Percentiles rank a stretch among this genome's conserved stretches.
Conservation (phyloP, 2,888 invertebrate genomes). For the Melanargia galathea region DNA sequence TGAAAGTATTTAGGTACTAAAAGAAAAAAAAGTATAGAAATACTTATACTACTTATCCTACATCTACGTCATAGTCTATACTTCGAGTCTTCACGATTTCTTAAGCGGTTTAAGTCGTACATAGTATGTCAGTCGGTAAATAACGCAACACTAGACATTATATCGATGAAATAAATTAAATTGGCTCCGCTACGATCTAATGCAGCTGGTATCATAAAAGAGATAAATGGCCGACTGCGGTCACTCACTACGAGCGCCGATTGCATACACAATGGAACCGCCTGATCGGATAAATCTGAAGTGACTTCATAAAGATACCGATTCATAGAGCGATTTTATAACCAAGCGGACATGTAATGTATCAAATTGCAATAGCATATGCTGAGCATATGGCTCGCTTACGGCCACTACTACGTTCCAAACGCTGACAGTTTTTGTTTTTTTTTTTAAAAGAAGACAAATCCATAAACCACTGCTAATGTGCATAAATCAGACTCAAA, state of each 20-base stretch:
- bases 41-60: too few relatives aligned
- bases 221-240: constrained; percentile 35
- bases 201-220: constrained; percentile 28
- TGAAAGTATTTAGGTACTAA: too few relatives aligned
- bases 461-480: too few relatives aligned
- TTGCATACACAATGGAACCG: constrained; percentile 49
- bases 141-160: constrained; percentile 10
- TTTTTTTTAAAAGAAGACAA: too few relatives aligned
- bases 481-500: too few relatives aligned
- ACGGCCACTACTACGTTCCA: not conserved
- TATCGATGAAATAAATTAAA: constrained; percentile 15
- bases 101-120: not conserved
- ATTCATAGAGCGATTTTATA: constrained; percentile 31
- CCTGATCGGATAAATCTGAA: constrained; percentile 33
- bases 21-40: too few relatives aligned
- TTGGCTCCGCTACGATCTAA: constrained; percentile 4
- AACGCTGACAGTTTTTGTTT: too few relatives aligned
- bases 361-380: not conserved
- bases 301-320: constrained; percentile 34
- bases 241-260: constrained; percentile 52
- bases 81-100: too few relatives aligned
- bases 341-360: constrained; percentile 9
- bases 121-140: constrained; percentile 8
- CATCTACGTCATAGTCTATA: too few relatives aligned
- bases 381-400: not conserved